phyloP scores from a whole-genome alignment of 2,888 invertebrate species.

The Griposia aprilina region DNA sequence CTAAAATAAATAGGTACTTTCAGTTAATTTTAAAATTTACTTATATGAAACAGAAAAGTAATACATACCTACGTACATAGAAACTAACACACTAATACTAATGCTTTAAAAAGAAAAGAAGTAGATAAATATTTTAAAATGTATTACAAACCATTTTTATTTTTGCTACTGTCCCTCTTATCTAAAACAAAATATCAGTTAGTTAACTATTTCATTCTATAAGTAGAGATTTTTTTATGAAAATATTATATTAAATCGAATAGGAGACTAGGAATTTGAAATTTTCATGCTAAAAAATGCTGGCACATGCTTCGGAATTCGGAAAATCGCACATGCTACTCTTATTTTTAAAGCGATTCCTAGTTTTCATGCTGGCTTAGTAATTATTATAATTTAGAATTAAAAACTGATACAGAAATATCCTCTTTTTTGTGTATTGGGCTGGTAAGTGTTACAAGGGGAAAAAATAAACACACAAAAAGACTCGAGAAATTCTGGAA shows the following conservation, averaged over 20 bases:
- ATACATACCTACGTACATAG: slow-evolving; percentile 27
- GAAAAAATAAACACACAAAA: background rate
- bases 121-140: slow-evolving; percentile 51
- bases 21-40: background rate
- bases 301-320: slow-evolving; percentile 56
- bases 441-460: slow-evolving; percentile 4
- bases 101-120: slow-evolving; percentile 26
- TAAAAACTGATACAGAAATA: background rate
- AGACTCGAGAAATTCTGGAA: background rate
- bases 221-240: slow-evolving; percentile 28
- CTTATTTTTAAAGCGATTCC: slow-evolving; percentile 46
- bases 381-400: slow-evolving; percentile 9
- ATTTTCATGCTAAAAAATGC: slow-evolving; percentile 54
- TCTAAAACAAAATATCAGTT: slow-evolving; percentile 64
- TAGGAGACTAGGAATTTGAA: slow-evolving; percentile 37
- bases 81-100: slow-evolving; percentile 36
- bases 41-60: slow-evolving; percentile 11
- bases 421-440: background rate
- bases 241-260: slow-evolving; percentile 21
- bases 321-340: slow-evolving; percentile 59
- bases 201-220: slow-evolving; percentile 57
- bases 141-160: slow-evolving; percentile 63
- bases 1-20: background rate
- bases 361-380: slow-evolving; percentile 46
- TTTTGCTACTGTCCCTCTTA: slow-evolving; percentile 63